These are phyloP conservation scores for Fopius arisanus DNA, from an alignment of 1,140 invertebrate species.

Conservation along the genomic window DNA sequence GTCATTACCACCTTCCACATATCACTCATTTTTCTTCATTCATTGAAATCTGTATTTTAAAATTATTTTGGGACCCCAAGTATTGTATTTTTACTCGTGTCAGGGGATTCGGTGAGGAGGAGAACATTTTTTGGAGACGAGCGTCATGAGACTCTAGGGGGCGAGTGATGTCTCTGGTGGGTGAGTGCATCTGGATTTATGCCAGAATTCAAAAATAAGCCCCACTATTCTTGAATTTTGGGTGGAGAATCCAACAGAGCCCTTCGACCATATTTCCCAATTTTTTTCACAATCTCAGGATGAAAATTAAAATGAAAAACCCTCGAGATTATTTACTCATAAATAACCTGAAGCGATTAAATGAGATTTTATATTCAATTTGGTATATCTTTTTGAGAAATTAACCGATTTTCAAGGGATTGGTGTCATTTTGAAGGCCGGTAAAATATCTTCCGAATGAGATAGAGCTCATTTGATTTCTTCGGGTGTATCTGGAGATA, in stretches of 20 bases:
- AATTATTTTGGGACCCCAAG: background rate
- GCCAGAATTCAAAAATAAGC: constrained; percentile 25
- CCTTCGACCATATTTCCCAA: background rate
- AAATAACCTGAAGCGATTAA: no score
- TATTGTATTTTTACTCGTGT: background rate
- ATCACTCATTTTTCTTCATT: background rate
- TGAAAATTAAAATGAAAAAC: background rate
- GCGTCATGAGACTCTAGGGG: background rate
- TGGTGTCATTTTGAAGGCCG: no score
- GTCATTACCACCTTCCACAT: background rate
- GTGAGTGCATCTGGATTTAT: constrained; percentile 19
- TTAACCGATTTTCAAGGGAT: no score
- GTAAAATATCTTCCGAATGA: no score
- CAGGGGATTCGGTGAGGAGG: background rate
- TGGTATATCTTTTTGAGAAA: no score
- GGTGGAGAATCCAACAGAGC: background rate
- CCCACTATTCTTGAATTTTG: background rate
- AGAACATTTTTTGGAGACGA: background rate
- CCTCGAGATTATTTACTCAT: no score
- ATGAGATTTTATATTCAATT: no score
- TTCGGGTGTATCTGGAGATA: no score
- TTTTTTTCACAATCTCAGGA: background rate
- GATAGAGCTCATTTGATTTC: no score
- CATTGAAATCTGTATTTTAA: background rate
- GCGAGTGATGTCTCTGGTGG: background rate